Evolutionary conservation across 2,113 vertebrate species (phyloP).

Genomic region (Etheostoma cragini): DNA sequence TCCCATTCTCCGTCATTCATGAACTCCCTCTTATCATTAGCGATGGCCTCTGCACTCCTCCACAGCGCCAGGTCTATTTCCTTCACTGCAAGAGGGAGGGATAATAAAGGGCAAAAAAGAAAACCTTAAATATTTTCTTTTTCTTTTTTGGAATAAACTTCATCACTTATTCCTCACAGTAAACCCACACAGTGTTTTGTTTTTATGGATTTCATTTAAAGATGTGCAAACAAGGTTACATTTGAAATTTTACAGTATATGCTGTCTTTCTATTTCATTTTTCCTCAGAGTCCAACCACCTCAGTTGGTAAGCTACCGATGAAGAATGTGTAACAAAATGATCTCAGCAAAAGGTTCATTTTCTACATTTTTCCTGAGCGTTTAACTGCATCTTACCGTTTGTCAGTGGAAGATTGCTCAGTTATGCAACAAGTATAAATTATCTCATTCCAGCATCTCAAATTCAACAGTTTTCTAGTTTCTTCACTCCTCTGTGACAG

Average conservation of each 20-base stretch:
- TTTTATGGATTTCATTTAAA: not conserved
- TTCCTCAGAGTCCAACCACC: too few species aligned
- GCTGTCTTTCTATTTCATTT: too few species aligned
- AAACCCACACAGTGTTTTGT: not conserved
- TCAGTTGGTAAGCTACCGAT: too few species aligned
- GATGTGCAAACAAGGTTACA: not conserved
- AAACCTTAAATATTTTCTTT: not conserved
- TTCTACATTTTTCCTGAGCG: too few species aligned
- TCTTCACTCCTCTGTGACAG: too few species aligned
- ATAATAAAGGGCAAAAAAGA: not conserved
- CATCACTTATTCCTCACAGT: not conserved
- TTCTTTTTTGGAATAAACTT: not conserved
- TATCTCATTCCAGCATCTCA: too few species aligned
- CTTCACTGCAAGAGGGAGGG: conserved; percentile 78
- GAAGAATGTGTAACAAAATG: too few species aligned
- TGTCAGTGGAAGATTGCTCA: too few species aligned
- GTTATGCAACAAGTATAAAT: too few species aligned
- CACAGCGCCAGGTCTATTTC: conserved; percentile 88
- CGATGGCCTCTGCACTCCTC: conserved; percentile 84
- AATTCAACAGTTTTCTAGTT: too few species aligned
- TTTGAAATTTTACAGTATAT: not conserved
- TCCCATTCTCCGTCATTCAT: conserved; percentile 91
- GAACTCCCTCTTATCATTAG: conserved; percentile 83
- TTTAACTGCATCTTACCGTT: too few species aligned
- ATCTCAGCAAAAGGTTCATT: too few species aligned